Evolutionary conservation across 2,888 invertebrate species (phyloP).

Genomic region (Macaria liturata): DNA sequence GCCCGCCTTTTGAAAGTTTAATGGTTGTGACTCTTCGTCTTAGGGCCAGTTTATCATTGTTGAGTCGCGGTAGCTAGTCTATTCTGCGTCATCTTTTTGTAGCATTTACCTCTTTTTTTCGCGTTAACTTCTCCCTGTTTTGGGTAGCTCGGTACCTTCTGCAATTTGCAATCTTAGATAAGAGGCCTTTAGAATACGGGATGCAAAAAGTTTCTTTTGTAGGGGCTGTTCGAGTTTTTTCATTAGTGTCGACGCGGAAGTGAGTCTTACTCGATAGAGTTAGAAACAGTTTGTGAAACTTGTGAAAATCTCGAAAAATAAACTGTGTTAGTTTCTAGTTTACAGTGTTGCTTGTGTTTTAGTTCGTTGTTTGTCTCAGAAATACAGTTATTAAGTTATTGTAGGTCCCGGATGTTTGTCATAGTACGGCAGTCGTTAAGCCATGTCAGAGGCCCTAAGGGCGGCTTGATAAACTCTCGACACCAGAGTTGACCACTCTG

Average conservation of each 20-base stretch:
- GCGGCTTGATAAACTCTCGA: too few relatives aligned
- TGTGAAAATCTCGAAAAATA: conserved; percentile 11
- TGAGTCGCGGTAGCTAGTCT: conserved; percentile 37
- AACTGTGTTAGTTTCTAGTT: conserved; percentile 4
- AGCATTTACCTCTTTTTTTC: conserved; percentile 8
- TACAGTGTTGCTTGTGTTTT: not conserved
- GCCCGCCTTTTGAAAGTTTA: conserved; percentile 74
- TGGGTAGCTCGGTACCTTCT: conserved; percentile 26
- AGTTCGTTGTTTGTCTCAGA: too few relatives aligned
- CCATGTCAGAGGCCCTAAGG: too few relatives aligned
- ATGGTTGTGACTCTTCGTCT: conserved; percentile 66
- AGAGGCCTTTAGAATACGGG: conserved; percentile 38
- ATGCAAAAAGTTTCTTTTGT: conserved; percentile 41
- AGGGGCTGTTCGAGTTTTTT: conserved; percentile 36
- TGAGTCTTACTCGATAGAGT: conserved; percentile 28
- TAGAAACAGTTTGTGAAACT: conserved; percentile 20
- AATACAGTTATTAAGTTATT: too few relatives aligned
- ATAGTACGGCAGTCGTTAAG: too few relatives aligned
- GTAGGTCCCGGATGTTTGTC: too few relatives aligned
- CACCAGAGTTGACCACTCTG: too few relatives aligned
- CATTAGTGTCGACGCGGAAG: conserved; percentile 35
- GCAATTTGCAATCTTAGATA: conserved; percentile 41
- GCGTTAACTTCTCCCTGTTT: conserved; percentile 6
- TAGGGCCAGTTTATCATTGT: conserved; percentile 66
- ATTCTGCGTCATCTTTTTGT: conserved; percentile 31